Conservation (phyloP, 2,113 vertebrate species). For the Pterophyllum scalare region DNA sequence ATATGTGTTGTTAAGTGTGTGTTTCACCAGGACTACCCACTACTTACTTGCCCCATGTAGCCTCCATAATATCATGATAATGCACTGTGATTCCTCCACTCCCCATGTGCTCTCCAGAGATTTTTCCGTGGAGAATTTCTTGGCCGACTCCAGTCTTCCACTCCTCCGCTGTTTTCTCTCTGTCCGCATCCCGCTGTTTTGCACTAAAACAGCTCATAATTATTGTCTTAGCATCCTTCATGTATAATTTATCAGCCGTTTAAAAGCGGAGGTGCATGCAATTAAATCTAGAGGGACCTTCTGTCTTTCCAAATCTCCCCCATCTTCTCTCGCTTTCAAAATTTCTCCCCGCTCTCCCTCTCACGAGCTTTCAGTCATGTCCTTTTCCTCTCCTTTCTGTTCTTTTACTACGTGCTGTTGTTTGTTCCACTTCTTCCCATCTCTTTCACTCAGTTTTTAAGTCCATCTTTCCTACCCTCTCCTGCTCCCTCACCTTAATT, state of each 20-base stretch:
- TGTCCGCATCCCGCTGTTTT: slow-evolving; percentile 57
- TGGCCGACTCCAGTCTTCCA: slow-evolving; percentile 54
- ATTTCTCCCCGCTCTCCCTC: slow-evolving; percentile 1
- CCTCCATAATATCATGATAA: slow-evolving; percentile 65
- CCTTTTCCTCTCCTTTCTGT: slow-evolving; percentile 32
- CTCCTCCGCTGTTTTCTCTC: slow-evolving; percentile 52
- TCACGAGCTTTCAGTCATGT: slow-evolving; percentile 33
- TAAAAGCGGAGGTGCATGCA: slow-evolving; percentile 78
- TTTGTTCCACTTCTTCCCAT: slow-evolving; percentile 42
- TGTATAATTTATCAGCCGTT: slow-evolving; percentile 82
- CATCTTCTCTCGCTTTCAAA: slow-evolving; percentile 40
- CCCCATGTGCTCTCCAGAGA: slow-evolving; percentile 50
- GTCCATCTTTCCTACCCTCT: slow-evolving; percentile 34
- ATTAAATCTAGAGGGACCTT: slow-evolving; percentile 76
- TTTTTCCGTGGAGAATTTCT: slow-evolving; percentile 43
- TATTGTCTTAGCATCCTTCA: slow-evolving; percentile 80
- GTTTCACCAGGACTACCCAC: slow-evolving; percentile 28
- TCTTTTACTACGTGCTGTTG: slow-evolving; percentile 6
- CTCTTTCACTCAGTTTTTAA: slow-evolving; percentile 48
- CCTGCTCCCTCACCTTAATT: slow-evolving; percentile 49
- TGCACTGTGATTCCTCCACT: slow-evolving; percentile 64
- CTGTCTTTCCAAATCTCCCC: slow-evolving; percentile 64
- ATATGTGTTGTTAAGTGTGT: slow-evolving; percentile 9
- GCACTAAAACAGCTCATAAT: slow-evolving; percentile 76
- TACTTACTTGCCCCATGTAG: slow-evolving; percentile 25